phyloP scores from a whole-genome alignment of 2,888 invertebrate species.

The Clistopyga incitator region DNA sequence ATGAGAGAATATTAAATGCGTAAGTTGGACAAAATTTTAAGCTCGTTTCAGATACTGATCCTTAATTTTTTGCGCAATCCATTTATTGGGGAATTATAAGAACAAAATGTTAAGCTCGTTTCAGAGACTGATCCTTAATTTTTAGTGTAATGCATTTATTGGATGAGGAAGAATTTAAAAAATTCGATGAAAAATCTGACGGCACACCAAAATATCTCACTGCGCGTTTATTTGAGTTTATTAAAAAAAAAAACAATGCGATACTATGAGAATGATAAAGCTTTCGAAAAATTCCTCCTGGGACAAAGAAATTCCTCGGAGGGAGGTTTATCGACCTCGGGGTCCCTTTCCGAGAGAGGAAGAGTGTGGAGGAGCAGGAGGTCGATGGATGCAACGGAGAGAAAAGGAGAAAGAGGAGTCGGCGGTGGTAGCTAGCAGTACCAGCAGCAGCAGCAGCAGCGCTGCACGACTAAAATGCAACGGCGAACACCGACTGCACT shows the following conservation, averaged over 20 bases:
- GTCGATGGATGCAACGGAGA: slow-evolving; percentile 56
- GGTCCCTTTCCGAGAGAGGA: slow-evolving; percentile 62
- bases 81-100: too few relatives aligned
- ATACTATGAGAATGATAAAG: slow-evolving; percentile 2
- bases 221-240: slow-evolving; percentile 9
- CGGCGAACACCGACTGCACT: slow-evolving; percentile 47
- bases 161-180: too few relatives aligned
- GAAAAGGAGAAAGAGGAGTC: slow-evolving; percentile 42
- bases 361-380: slow-evolving; percentile 58
- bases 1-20: neutral
- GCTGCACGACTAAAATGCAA: slow-evolving; percentile 56
- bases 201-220: too few relatives aligned
- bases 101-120: too few relatives aligned
- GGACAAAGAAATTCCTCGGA: slow-evolving; percentile 61
- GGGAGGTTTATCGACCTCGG: slow-evolving; percentile 69
- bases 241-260: neutral
- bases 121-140: too few relatives aligned
- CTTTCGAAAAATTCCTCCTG: slow-evolving; percentile 36
- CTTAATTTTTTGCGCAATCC: too few relatives aligned
- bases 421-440: slow-evolving; percentile 33
- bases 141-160: too few relatives aligned
- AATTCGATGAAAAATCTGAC: too few relatives aligned
- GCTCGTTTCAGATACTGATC: too few relatives aligned
- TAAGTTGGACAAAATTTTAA: too few relatives aligned
- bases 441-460: slow-evolving; percentile 45